Evolutionary conservation across 2,888 invertebrate genomes (phyloP).

Genomic region (Coecobrya sp.): DNA sequence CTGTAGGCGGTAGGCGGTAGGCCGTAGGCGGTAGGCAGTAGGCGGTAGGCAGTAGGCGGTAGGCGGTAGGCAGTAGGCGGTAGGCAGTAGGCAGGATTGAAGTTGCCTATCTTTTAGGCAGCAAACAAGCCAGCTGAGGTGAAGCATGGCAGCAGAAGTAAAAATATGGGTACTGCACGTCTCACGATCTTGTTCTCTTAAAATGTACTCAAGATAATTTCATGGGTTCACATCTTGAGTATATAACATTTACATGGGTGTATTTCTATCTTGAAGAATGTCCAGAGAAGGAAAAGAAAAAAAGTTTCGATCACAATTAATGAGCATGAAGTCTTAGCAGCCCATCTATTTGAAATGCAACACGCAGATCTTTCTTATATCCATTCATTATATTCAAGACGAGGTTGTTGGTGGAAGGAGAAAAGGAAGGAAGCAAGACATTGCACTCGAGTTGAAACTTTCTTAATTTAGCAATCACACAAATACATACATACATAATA

Average conservation of each 20-base stretch:
- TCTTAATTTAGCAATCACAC: conserved; percentile 58
- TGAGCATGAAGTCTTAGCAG: conserved; percentile 63
- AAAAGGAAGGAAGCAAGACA: conserved; percentile 58
- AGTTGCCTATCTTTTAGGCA: conserved; percentile 66
- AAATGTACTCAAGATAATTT: conserved; percentile 29
- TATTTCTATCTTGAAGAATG: background rate
- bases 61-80: too few relatives aligned
- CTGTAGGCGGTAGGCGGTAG: too few relatives aligned
- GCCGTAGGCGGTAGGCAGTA: too few relatives aligned
- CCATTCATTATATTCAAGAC: background rate
- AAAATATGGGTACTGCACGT: conserved; percentile 29
- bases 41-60: too few relatives aligned
- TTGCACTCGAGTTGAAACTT: conserved; percentile 65
- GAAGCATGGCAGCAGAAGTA: background rate
- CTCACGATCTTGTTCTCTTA: conserved; percentile 46
- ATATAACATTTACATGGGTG: too few relatives aligned
- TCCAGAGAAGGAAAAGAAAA: conserved; percentile 23
- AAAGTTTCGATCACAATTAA: conserved; percentile 69
- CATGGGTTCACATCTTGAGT: background rate
- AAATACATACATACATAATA: background rate
- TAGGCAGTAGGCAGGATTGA: too few relatives aligned
- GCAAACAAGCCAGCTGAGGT: conserved; percentile 59
- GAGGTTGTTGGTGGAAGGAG: background rate
- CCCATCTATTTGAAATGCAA: conserved; percentile 49
- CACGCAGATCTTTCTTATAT: background rate